Evolutionary conservation across 1,140 invertebrate genomes (phyloP).

Genomic region (Stratiolaelaps scimitus): DNA sequence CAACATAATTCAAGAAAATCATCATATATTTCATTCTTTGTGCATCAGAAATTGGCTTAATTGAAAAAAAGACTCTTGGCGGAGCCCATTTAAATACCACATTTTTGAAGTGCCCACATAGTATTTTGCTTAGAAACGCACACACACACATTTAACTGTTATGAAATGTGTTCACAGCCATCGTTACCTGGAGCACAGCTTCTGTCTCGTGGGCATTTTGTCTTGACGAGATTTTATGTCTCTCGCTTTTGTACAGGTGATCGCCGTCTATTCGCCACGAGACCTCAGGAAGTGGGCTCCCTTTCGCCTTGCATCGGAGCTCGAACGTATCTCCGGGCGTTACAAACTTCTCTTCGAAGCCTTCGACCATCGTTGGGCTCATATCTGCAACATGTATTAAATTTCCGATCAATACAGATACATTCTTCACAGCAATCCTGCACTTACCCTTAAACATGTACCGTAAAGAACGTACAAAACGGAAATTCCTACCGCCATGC

Average conservation of each 20-base stretch:
- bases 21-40: neutral
- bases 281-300: conserved; percentile 36
- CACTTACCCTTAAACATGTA: too few species aligned
- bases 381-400: conserved; percentile 29
- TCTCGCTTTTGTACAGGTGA: conserved; percentile 29
- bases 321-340: conserved; percentile 35
- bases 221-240: conserved; percentile 19
- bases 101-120: too few species aligned
- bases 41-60: conserved; percentile 30
- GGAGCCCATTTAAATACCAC: too few species aligned
- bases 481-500: too few species aligned
- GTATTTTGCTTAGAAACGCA: too few species aligned
- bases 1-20: too few species aligned
- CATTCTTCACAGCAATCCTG: too few species aligned
- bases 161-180: too few species aligned
- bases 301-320: conserved; percentile 36
- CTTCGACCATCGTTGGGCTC: conserved; percentile 30
- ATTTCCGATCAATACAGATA: neutral
- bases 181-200: conserved; percentile 3
- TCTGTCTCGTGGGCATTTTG: conserved; percentile 26
- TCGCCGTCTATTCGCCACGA: conserved; percentile 35
- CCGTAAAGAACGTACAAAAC: too few species aligned
- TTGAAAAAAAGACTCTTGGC: conserved; percentile 31
- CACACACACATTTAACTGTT: too few species aligned
- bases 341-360: conserved; percentile 34